Percentiles rank a stretch among this genome's conserved stretches.
phyloP scores from a whole-genome alignment of 2,797 vertebrate genomes.

The Sylvilagus floridanus region DNA sequence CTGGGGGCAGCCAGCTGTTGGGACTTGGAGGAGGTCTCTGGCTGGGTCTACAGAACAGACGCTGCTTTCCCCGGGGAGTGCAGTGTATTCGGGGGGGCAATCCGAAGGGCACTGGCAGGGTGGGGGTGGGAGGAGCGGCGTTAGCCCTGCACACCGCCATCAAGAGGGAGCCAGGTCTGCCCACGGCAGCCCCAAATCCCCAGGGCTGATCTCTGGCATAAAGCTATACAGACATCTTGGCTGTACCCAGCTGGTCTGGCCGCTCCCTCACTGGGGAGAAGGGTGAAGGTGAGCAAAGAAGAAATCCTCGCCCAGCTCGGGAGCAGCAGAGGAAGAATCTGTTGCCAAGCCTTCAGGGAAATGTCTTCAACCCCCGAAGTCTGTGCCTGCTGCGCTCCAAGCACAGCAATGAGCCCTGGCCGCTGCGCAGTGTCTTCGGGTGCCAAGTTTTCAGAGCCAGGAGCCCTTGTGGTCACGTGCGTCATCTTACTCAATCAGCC shows the following conservation, averaged over 20 bases:
- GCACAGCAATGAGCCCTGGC: neutral
- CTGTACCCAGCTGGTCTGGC: neutral
- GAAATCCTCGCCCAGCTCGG: neutral
- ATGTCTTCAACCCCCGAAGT: conserved; percentile 27
- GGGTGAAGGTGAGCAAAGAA: neutral
- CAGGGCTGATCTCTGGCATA: neutral
- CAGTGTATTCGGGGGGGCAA: neutral
- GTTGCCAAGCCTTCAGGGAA: conserved; percentile 46
- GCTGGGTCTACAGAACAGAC: neutral
- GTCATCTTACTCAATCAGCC: neutral
- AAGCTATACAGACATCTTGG: neutral
- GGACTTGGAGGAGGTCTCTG: neutral
- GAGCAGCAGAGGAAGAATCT: neutral
- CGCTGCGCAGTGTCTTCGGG: neutral
- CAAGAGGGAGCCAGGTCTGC: neutral
- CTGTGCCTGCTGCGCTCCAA: neutral
- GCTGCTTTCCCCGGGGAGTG: neutral
- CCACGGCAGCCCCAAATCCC: neutral
- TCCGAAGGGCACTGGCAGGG: too few species aligned
- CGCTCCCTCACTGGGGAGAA: neutral
- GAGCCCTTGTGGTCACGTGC: neutral
- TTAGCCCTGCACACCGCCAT: neutral
- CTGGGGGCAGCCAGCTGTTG: neutral
- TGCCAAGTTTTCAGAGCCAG: neutral
- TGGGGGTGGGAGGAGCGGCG: neutral